Conservation (phyloP, 2,113 vertebrate species). For the Marmota monax region DNA sequence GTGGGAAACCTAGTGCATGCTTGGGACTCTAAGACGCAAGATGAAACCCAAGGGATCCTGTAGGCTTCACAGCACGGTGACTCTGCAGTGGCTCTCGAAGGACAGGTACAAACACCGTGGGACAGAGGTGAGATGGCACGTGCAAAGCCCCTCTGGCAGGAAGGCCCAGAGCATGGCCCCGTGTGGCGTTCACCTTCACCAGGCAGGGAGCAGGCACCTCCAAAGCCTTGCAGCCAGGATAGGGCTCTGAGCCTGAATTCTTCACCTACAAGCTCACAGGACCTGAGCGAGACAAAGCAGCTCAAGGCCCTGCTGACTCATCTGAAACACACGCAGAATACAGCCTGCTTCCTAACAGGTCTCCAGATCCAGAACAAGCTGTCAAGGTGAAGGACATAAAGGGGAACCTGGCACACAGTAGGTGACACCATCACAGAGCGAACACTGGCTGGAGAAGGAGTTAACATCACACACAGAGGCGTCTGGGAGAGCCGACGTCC, state of each 20-base stretch:
- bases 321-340: neutral
- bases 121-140: neutral
- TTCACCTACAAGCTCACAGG: neutral
- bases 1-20: neutral
- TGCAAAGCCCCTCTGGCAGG: neutral
- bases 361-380: neutral
- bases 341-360: neutral
- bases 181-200: accelerated
- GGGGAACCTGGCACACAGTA: neutral
- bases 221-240: neutral
- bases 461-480: neutral
- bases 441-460: neutral
- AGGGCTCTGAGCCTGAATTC: neutral
- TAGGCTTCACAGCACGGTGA: neutral
- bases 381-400: neutral
- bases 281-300: neutral
- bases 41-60: neutral
- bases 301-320: neutral
- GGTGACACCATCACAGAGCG: neutral
- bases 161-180: neutral
- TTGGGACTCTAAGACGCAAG: neutral
- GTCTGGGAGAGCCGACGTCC: neutral
- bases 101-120: neutral
- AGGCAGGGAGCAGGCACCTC: neutral
- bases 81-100: neutral